A percentile compares a stretch with the other conserved stretches of the same genome.
Evolutionary conservation across 2,113 vertebrate species (phyloP).

Genomic region (Entomyzon cyanotis): DNA sequence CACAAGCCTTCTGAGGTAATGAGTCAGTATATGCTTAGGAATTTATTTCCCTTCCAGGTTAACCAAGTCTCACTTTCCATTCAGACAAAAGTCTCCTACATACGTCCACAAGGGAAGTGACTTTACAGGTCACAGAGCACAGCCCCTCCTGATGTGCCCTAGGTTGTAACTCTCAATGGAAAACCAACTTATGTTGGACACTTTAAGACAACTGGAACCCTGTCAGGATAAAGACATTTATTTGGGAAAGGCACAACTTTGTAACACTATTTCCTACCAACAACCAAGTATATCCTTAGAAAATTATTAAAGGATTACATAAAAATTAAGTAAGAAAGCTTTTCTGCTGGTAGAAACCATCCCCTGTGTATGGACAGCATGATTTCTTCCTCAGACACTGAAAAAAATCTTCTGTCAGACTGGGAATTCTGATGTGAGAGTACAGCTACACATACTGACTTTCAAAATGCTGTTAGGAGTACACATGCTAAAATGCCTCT

Average conservation of each 20-base stretch:
- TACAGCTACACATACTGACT: neutral
- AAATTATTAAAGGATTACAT: neutral
- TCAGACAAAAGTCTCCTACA: neutral
- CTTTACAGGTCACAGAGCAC: neutral
- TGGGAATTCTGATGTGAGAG: neutral
- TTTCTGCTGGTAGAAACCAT: neutral
- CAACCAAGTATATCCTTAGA: neutral
- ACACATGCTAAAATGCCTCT: neutral
- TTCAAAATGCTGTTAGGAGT: neutral
- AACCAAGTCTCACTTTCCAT: neutral
- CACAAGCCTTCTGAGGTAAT: neutral
- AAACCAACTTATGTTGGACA: neutral
- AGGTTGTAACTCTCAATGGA: neutral
- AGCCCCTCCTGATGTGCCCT: neutral
- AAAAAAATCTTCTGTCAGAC: neutral
- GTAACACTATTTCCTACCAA: neutral
- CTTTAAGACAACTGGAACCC: neutral
- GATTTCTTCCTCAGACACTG: neutral
- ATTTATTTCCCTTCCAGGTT: neutral
- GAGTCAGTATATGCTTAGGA: rapidly evolving
- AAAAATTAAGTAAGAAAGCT: neutral
- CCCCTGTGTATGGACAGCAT: rapidly evolving
- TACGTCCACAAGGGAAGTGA: neutral
- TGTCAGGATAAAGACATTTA: neutral
- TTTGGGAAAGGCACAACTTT: neutral